Base-by-base conservation (phyloP, 2,888 invertebrate species). In the Polia nebulosa region DNA sequence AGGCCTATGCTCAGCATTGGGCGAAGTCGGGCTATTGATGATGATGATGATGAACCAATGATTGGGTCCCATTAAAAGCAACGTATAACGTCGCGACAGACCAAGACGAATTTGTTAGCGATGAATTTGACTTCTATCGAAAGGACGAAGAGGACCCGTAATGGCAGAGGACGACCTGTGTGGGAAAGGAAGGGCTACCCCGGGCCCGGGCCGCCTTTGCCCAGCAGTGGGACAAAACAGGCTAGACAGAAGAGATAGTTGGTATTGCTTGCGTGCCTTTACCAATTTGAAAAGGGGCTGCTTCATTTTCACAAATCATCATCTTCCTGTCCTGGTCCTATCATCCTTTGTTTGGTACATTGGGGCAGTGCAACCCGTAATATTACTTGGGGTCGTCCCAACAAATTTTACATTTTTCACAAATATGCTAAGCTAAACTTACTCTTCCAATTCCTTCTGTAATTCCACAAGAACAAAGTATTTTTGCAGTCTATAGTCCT, bases 381-480 rank as follows among this genome's bases (percentile, higher is more conserved):
- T n/a, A 1, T 49, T 8, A 47, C 47, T 27, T 25, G 47, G 51
- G 13, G n/a, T 20, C 13, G 9, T 20, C 51, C 6, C 17, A 25
- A 25, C 11, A 47, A 4, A 3, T n/a, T n/a, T n/a, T n/a, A n/a
- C n/a, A n/a, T n/a, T n/a, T n/a, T 15, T 29, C 8, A 0, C n/a
- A 29, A 29, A 29, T 8, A 11, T n/a, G 27, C 11, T 29, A 51
- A 29, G 22, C 25, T 32, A 57, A 91, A 83, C 86, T 80, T 92
- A 86, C 80, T 73, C 64, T 58, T 91, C 91, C 82, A 91, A 80
- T 76, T 92, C 90, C 84, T 97, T 96, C 88, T 97, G 97, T 87
- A 96, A 93, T 52, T 96, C 96, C 20, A 97, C 97, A 75, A 97
- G 92, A 70, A 95, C 94, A 87, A 97, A 97, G 87, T 97, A 97